Base-by-base conservation (phyloP, 2,797 vertebrate species). In the Fratercula arctica region DNA sequence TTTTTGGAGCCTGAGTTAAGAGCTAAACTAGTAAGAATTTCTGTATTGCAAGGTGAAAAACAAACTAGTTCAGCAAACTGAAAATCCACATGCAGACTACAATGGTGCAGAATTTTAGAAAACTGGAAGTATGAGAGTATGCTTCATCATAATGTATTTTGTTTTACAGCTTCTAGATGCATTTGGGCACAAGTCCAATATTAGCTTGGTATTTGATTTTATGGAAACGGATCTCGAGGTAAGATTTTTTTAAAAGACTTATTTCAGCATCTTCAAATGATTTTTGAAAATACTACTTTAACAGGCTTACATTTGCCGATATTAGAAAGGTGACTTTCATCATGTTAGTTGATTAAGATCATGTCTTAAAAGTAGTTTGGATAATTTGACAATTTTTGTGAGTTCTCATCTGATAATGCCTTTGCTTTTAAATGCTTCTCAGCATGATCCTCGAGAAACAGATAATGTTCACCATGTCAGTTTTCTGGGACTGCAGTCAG, bases 161-260 rank as follows among this genome's bases (percentile, higher is more conserved):
- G 26, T 57, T 96, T 98, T 97, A 70, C 95, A 99, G 99, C 98
- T 99, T 73, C 97, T 99, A 93, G 99, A 99, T 98, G 99, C 99
- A 15, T 99, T 99, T 96, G 99, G 99, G 93, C 99, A 99, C 97
- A 99, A 99, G 98, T 99, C 99, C 24, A 99, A 99, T 96, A 99
- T 99, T 97, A 99, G 99, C 83, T 97, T 99, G 81, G 99, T 99
- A 88, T 99, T 99, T 98, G 99, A 99, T 96, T 99, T 98, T 97
- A 99, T 99, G 99, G 99, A 99, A 98, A 99, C 99, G 2, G 99
- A 99, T 97, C 97, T 99, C 73, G 99, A 99, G 99, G 99, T 99
- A 98, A 98, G 97, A 33, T 28, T 48, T 48, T 66, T 66, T 64
- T 68, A 41, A 2, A 13, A 46, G 7, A 29, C 6, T 53, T 16